A percentile compares a stretch with the other conserved stretches of the same genome.
Conservation (phyloP, 2,888 invertebrate species). For the Campoletis raptor region DNA sequence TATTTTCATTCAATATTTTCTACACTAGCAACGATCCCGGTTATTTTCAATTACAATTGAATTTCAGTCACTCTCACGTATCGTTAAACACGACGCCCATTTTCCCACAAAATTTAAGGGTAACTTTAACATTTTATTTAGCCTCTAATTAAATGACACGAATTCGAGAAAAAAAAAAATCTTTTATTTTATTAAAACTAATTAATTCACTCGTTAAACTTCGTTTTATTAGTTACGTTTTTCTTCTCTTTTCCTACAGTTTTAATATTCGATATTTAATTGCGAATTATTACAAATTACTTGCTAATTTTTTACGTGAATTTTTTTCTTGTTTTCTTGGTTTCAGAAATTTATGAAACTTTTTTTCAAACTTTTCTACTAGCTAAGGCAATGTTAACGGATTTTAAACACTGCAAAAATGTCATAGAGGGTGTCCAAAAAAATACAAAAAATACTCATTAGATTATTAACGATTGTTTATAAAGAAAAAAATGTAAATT, state of each 20-base stretch:
- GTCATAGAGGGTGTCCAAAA: conserved; percentile 29
- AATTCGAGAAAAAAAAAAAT: background rate
- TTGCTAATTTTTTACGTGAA: background rate
- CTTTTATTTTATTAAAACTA: background rate
- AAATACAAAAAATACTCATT: background rate
- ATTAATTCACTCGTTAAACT: background rate
- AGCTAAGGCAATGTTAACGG: background rate
- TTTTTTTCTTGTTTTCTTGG: background rate
- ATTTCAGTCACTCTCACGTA: conserved; percentile 52
- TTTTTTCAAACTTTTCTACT: background rate
- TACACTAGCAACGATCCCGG: conserved; percentile 51
- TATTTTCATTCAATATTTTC: conserved; percentile 40
- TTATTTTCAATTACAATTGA: conserved; percentile 59
- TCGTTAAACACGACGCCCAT: conserved; percentile 58
- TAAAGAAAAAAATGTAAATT: background rate
- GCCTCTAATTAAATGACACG: conserved; percentile 8
- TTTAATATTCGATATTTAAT: background rate
- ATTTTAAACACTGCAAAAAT: background rate
- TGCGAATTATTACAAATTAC: background rate
- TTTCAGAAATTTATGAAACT: background rate
- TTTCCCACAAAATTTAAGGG: conserved; percentile 13
- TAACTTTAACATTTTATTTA: conserved; percentile 38
- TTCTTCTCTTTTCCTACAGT: background rate
- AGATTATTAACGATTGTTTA: background rate
- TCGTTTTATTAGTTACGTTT: background rate